Percentiles rank a stretch among this genome's conserved stretches.
phyloP scores from a whole-genome alignment of 2,113 vertebrate genomes.

The Callocephalon fimbriatum region DNA sequence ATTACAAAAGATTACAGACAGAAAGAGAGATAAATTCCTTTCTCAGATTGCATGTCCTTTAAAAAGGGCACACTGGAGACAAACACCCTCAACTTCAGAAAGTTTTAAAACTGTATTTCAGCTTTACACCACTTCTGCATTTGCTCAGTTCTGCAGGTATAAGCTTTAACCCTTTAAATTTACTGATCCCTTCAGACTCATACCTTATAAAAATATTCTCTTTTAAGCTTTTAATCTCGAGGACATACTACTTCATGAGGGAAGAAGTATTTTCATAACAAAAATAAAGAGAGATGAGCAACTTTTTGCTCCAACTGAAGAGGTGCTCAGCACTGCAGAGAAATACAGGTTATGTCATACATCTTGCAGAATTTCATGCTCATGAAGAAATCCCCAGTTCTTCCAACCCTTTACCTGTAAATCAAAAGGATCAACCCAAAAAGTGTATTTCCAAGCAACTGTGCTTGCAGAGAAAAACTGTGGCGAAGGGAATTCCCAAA shows the following conservation, averaged over 20 bases:
- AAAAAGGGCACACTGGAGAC: not conserved
- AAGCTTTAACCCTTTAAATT: not conserved
- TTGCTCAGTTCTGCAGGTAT: not conserved
- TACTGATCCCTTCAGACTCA: not conserved
- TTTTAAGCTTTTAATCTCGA: not conserved
- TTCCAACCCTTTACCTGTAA: not conserved
- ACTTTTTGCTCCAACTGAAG: not conserved
- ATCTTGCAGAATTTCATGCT: not conserved
- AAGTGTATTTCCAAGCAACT: not conserved
- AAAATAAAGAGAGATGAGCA: not conserved
- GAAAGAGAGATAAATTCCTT: not conserved
- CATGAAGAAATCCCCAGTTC: not conserved
- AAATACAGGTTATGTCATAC: not conserved
- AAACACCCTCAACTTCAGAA: not conserved
- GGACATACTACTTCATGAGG: not conserved
- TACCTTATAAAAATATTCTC: not conserved
- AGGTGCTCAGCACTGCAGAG: not conserved
- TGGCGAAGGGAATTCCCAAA: not conserved
- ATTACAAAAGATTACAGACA: not conserved
- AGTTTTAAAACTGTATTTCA: not conserved
- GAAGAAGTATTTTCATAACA: not conserved
- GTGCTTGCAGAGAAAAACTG: not conserved
- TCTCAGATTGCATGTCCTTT: not conserved
- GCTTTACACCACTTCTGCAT: not conserved
- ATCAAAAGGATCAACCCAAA: not conserved